Base-by-base conservation (phyloP, 64 coral and sea anemone species). In the Orbicella faveolata region DNA sequence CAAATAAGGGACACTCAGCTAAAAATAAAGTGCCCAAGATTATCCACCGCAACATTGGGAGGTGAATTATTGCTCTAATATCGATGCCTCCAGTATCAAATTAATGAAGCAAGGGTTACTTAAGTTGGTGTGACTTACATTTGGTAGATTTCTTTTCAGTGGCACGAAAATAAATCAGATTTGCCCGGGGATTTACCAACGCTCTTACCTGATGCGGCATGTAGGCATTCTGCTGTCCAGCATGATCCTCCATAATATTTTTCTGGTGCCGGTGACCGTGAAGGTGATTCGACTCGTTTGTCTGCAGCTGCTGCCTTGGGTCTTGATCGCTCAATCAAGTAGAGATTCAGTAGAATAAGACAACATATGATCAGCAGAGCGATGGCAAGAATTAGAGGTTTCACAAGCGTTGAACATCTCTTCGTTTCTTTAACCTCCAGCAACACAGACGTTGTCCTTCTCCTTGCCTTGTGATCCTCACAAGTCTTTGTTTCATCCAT, bases 221-320 rank as follows among this genome's bases (percentile, higher is more conserved):
- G 90, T 66, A 92, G 67, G 25, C 90, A 92, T 12, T 87, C 67
- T 80, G 52, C 79, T 36, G 90, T 70, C 90, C 90, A 92, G 52
- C 90, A 92, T 11, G 53, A 76, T 13, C 87, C 75, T 8, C 87
- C 73, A 88, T 65, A 61, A 33, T 88, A 59, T 12, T 72, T 88
- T 77, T 63, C 39, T 4, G 69, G 90, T 53, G 72, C 48, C 2
- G 59, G n/a, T 34, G 18, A 61, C 37, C 52, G 1, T 30, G 6
- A 9, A 57, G 87, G 3, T 36, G 73, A 61, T 75, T 64, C 62
- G 4, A 20, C 72, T 36, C 20, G 4, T 25, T 23, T 62, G 21
- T 62, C 52, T 66, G 6, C 61, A 61, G 17, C 73, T 3, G 25
- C 21, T 36, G 52, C 12, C 30, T 87, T 52, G 2, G 39, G 13